Evolutionary conservation across 2,113 vertebrate genomes (phyloP).

Genomic region (Epinephelus moara): DNA sequence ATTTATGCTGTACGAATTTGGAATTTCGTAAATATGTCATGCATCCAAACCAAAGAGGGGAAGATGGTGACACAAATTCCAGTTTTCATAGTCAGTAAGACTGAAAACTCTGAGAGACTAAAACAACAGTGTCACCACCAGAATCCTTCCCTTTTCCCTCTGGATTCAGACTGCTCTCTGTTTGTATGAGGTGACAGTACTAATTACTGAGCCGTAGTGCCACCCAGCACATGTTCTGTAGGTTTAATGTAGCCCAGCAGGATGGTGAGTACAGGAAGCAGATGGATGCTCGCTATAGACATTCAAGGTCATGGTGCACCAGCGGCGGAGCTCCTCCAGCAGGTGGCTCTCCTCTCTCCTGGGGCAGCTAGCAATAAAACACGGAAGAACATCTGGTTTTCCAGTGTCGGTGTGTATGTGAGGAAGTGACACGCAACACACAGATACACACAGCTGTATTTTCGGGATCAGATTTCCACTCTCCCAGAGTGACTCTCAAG

Average conservation of each 20-base stretch:
- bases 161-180: background rate
- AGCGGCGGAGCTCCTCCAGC: slow-evolving; percentile 60
- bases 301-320: slow-evolving; percentile 60
- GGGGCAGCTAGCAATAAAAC: slow-evolving; percentile 66
- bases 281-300: slow-evolving; percentile 58
- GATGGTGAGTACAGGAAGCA: slow-evolving; percentile 56
- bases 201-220: slow-evolving; percentile 27
- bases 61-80: background rate
- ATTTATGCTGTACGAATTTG: background rate
- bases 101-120: no score
- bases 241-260: slow-evolving; percentile 39
- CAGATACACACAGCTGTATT: slow-evolving; percentile 62
- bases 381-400: slow-evolving; percentile 68
- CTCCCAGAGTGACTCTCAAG: slow-evolving; percentile 50
- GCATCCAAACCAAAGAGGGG: background rate
- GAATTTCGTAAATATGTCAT: background rate
- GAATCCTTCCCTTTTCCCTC: background rate
- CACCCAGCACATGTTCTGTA: slow-evolving; percentile 4
- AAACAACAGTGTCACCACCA: no score
- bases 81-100: background rate
- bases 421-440: slow-evolving; percentile 64
- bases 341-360: slow-evolving; percentile 75
- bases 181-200: background rate
- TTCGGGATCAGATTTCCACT: slow-evolving; percentile 52
- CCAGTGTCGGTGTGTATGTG: slow-evolving; percentile 12